Percentiles rank a stretch among this genome's conserved stretches.
These are phyloP conservation scores for Rostratula benghalensis DNA, from an alignment of 2,113 vertebrate species.

Conservation along the genomic window DNA sequence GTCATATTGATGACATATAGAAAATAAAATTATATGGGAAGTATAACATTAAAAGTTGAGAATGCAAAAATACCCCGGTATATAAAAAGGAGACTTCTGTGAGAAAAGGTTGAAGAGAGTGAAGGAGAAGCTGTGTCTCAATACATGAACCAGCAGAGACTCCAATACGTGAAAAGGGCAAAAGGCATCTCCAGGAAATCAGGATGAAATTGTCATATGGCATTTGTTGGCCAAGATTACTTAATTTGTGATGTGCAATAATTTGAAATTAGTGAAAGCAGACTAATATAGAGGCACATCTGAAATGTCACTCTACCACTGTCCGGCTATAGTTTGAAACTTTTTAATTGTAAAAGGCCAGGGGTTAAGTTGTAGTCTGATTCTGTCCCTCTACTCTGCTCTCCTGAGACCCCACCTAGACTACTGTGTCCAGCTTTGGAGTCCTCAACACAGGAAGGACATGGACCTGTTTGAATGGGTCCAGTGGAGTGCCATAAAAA, in stretches of 20 bases:
- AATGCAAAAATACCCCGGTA: background rate
- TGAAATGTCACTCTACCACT: background rate
- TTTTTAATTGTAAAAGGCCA: background rate
- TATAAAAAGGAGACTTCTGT: background rate
- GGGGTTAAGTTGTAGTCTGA: background rate
- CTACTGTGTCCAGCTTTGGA: too few relatives aligned
- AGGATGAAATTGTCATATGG: background rate
- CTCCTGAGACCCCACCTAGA: too few relatives aligned
- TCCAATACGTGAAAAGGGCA: background rate
- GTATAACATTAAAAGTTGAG: background rate
- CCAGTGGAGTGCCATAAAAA: too few relatives aligned
- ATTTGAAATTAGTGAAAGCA: background rate
- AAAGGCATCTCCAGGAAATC: background rate
- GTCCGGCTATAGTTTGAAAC: background rate
- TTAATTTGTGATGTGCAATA: background rate
- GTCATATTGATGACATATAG: background rate
- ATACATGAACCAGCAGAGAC: background rate
- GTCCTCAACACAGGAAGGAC: too few relatives aligned
- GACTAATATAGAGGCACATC: background rate
- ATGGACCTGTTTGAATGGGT: too few relatives aligned
- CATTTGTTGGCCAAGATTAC: background rate
- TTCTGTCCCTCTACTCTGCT: too few relatives aligned
- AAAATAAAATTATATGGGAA: background rate
- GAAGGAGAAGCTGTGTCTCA: background rate
- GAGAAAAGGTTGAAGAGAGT: background rate